Base-by-base conservation (phyloP, 2,888 invertebrate species). In the Idaea biselata region DNA sequence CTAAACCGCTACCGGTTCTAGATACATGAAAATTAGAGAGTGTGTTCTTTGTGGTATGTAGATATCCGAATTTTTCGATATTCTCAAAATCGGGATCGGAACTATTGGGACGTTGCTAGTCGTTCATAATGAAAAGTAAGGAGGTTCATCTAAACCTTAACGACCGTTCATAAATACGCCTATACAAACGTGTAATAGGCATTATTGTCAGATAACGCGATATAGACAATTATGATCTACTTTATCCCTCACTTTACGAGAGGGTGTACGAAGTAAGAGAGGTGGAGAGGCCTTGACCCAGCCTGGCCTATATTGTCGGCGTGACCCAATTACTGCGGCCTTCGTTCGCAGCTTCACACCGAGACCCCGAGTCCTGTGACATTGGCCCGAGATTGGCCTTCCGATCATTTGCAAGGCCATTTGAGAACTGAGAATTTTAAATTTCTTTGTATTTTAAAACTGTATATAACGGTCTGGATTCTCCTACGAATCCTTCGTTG, bases 271-370 rank as follows among this genome's bases (percentile, higher is more conserved):
- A 65, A 67, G 64, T 63, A 59, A 62, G 59, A 44, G 66, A 74
- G 65, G 64, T 67, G 65, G 69, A 69, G 73, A 75, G 86, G 79
- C 91, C 89, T 77, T 90, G 91, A 91, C 90, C 89, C 80, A 79
- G 67, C 75, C 77, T 79, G 87, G 77, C 83, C 88, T 83, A 86
- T 79, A 88, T 88, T 69, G 79, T 70, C 79, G 81, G 78, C 76
- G 78, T 82, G 90, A 76, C 86, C 90, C 84, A 89, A 88, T 88
- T 89, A 85, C 81, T 66, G 70, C 72, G 86, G 81, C 89, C 89
- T 89, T 85, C 84, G 69, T 89, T 86, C 84, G 70, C 72, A 75
- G 73, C 71, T 66, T 75, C 76, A 72, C 75, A 71, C 69, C 75
- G 61, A 59, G n/a, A 44, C 8, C 18, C 16, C 54, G 63, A 65